Conservation (phyloP, 2,113 vertebrate species). For the Chinchilla lanigera region DNA sequence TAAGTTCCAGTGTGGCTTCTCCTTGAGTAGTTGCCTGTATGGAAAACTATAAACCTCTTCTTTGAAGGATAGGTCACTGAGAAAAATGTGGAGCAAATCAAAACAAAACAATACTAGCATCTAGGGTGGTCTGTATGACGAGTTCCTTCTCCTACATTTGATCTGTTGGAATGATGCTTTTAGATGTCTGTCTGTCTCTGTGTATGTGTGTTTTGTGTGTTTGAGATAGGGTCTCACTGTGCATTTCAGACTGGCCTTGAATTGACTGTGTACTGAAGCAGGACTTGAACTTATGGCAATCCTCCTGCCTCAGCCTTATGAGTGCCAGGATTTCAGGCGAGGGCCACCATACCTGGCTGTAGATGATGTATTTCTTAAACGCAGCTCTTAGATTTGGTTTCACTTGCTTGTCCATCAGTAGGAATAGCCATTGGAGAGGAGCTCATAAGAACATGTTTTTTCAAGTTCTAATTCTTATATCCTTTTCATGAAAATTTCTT, state of each 20-base stretch:
- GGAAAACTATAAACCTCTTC: conserved; percentile 32
- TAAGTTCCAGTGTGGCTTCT: neutral
- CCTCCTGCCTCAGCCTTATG: neutral
- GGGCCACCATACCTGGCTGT: neutral
- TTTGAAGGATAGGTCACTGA: neutral
- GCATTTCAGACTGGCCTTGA: neutral
- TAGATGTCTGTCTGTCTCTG: neutral
- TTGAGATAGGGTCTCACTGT: neutral
- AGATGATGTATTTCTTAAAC: neutral
- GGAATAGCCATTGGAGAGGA: neutral
- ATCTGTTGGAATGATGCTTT: conserved; percentile 16
- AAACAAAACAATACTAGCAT: conserved; percentile 29
- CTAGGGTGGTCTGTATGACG: neutral
- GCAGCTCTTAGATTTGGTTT: neutral
- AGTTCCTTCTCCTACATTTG: conserved; percentile 15
- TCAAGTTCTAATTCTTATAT: neutral
- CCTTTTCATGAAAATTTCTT: neutral
- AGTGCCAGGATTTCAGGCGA: neutral
- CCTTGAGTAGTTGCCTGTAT: conserved; percentile 14
- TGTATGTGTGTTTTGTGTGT: neutral
- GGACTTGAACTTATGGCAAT: neutral
- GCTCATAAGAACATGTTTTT: neutral
- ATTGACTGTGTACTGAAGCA: neutral
- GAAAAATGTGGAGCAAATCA: neutral
- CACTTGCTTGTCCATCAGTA: neutral